Evolutionary conservation across 2,797 vertebrate genomes (phyloP), one percentile per base, ranked within the genome.

Genomic region (Apogon talboti): DNA sequence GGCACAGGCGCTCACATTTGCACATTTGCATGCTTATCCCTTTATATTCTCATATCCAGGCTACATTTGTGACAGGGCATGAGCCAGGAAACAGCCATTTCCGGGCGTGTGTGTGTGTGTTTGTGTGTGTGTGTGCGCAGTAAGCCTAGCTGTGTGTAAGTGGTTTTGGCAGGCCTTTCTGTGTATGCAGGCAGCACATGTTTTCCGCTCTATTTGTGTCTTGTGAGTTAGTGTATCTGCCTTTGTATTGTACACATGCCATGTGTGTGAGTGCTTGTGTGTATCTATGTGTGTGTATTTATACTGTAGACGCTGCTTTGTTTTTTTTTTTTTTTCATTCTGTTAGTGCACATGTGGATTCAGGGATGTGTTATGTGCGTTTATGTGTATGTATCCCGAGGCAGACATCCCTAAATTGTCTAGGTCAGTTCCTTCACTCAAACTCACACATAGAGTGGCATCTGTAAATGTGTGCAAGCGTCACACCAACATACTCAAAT

Each of bases 131-230:
- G 44, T 30, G 24, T 60, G 49, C n/a, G 14, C 59, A 51, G 43
- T 52, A 28, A 38, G 37, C 41, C 15, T 43, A 24, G 60, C 44
- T 50, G 18, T 65, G 71, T 80, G 51, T 78, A 62, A 71, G 70
- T 77, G 58, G 51, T 64, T 69, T 72, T 80, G 74, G 74, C 77
- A 79, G 66, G 46, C 54, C 43, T 30, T 40, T 44, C 43, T n/a
- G n/a, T n/a, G n/a, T 75, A 64, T 77, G 77, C 62, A 6, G 76
- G 69, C 76, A 71, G 73, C 73, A 77, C 78, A 41, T 67, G 76
- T 54, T 82, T 84, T 74, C 76, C 9, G 76, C 76, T 85, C 74
- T 82, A 62, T 76, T 70, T 80, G 65, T 78, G 66, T 70, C 24
- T 40, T 16, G 30, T 75, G 68, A 47, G 46, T 52, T 16, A 28